A percentile compares a stretch with the other conserved stretches of the same genome.
Conservation (phyloP, 2,888 invertebrate genomes). For the Microplitis deprimator region DNA sequence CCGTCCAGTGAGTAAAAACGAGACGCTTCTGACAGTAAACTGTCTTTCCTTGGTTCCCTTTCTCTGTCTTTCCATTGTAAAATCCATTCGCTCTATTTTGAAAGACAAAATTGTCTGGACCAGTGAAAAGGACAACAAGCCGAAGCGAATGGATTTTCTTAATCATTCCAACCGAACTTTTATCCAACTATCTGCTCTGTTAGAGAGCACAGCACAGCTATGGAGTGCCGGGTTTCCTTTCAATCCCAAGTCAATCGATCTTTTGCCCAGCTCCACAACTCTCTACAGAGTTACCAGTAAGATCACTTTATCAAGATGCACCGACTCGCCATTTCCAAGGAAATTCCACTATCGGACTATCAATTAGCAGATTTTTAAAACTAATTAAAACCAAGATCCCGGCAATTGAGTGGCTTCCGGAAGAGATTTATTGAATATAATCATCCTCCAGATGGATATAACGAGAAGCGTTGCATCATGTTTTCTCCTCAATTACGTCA, state of each 20-base stretch:
- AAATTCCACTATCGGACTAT: background rate
- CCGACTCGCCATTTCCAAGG: background rate
- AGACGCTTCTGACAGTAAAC: slow-evolving; percentile 44
- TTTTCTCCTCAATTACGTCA: slow-evolving; percentile 72
- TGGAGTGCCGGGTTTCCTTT: slow-evolving; percentile 18
- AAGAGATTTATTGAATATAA: background rate
- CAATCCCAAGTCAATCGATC: slow-evolving; percentile 11
- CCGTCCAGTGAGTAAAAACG: slow-evolving; percentile 64
- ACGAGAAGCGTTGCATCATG: slow-evolving; percentile 62
- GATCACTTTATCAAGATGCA: background rate
- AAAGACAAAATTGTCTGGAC: slow-evolving; percentile 8
- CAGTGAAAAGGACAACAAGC: slow-evolving; percentile 24
- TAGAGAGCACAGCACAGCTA: too few relatives aligned
- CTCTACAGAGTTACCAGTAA: slow-evolving; percentile 9
- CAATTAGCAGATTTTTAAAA: background rate
- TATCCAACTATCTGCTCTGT: slow-evolving; percentile 4
- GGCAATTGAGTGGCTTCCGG: background rate
- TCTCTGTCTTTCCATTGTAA: slow-evolving; percentile 17
- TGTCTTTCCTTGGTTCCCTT: background rate
- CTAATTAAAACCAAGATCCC: background rate
- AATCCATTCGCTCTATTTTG: background rate
- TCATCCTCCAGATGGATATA: slow-evolving; percentile 28
- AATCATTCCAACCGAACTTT: slow-evolving; percentile 33
- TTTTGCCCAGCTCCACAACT: slow-evolving; percentile 16
- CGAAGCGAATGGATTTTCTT: slow-evolving; percentile 24